A percentile compares a stretch with the other conserved stretches of the same genome.
phyloP scores from a whole-genome alignment of 30 jellyfish, hydroid and myxozoan genomes.

The Rhopilema esculentum region DNA sequence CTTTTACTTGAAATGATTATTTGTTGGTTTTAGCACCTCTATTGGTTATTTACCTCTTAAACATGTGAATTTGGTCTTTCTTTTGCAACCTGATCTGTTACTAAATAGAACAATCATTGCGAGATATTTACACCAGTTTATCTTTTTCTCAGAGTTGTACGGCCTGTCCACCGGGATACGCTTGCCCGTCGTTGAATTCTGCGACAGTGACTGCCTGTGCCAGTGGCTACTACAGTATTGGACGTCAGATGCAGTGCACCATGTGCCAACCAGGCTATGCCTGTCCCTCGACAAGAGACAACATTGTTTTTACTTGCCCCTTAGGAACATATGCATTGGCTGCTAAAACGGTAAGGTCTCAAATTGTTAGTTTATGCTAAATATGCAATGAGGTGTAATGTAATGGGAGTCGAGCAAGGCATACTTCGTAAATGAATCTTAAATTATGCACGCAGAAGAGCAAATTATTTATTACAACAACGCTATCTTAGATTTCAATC shows the following conservation, averaged over 20 bases:
- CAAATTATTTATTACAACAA: background rate
- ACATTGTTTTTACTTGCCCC: conserved; percentile 76
- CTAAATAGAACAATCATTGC: no score
- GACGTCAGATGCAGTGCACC: conserved; percentile 84
- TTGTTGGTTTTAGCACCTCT: no score
- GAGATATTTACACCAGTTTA: no score
- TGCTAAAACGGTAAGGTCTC: conserved; percentile 70
- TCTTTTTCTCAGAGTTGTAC: conserved; percentile 76
- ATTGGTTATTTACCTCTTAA: no score
- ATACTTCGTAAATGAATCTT: no score
- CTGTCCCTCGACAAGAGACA: conserved; percentile 85
- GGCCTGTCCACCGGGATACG: conserved; percentile 92
- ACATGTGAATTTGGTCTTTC: no score
- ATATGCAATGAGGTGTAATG: no score
- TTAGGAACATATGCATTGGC: conserved; percentile 81
- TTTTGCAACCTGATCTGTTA: no score
- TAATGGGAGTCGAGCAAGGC: no score
- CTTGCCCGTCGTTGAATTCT: conserved; percentile 73
- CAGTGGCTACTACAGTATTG: conserved; percentile 82
- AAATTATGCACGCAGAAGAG: background rate
- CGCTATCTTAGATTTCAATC: background rate
- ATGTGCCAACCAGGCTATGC: conserved; percentile 93
- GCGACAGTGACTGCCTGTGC: conserved; percentile 68
- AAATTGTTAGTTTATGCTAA: background rate
- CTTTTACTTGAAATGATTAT: no score